A percentile compares a stretch with the other conserved stretches of the same genome.
Conservation (phyloP, 2,797 vertebrate species). For the Gallinago nigripennis region DNA sequence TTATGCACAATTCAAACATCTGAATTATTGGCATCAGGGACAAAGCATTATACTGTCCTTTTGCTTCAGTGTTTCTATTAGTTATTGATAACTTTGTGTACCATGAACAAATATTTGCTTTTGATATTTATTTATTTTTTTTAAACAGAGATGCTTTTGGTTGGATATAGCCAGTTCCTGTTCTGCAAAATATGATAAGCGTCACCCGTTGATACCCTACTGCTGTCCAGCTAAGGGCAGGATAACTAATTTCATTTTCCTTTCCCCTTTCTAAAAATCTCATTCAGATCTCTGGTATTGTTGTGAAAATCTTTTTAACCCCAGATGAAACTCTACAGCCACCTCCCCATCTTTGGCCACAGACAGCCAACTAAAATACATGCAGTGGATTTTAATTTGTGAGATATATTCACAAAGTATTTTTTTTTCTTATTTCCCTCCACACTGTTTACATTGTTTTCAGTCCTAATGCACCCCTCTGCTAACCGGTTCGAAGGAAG, state of each 20-base stretch:
- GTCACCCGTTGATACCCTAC: background rate
- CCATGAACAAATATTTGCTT: background rate
- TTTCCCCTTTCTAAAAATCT: background rate
- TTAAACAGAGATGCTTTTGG: background rate
- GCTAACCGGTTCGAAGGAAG: background rate
- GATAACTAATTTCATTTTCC: background rate
- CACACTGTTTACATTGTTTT: background rate
- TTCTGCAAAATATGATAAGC: background rate
- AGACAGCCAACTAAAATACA: background rate
- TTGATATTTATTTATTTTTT: background rate
- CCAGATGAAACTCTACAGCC: background rate
- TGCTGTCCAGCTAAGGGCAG: background rate
- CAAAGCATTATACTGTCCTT: background rate
- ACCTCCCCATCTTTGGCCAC: fast-evolving
- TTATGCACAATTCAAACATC: background rate
- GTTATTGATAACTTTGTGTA: background rate
- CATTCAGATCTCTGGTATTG: background rate
- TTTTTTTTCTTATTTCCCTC: background rate
- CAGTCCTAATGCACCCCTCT: background rate
- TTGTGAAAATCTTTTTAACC: background rate
- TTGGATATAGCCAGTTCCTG: background rate
- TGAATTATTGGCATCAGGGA: background rate
- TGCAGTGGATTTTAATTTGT: background rate
- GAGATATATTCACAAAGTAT: background rate
- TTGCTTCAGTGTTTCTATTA: background rate